These are phyloP conservation scores for Axinella damicornis DNA, from an alignment of 37 sponge, comb jelly and placozoan species.

Conservation along the genomic window DNA sequence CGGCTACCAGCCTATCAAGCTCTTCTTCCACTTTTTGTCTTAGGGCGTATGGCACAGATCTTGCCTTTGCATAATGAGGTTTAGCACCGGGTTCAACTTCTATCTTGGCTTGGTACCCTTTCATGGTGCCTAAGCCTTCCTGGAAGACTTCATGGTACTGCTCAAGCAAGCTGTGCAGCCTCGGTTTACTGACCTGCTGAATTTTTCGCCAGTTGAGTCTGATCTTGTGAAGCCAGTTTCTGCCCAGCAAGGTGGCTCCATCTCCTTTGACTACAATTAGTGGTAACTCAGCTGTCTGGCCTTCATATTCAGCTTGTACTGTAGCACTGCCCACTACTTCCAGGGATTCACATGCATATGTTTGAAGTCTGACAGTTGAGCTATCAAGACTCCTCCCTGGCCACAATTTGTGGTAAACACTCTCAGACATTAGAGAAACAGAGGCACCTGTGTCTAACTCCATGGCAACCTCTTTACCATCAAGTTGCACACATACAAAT, in stretches of 20 bases:
- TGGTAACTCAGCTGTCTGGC: too few relatives aligned
- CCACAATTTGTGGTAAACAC: background rate
- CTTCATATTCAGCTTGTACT: too few relatives aligned
- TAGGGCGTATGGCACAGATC: slow-evolving; percentile 21
- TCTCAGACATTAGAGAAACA: background rate
- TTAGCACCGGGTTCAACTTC: slow-evolving; percentile 10
- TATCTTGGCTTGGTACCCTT: slow-evolving; percentile 4
- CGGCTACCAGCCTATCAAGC: background rate
- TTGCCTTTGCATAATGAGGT: background rate
- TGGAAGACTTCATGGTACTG: background rate
- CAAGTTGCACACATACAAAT: too few relatives aligned
- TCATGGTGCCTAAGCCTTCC: background rate
- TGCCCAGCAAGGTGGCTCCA: too few relatives aligned
- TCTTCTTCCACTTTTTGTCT: slow-evolving; percentile 6
- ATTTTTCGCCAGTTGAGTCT: too few relatives aligned
- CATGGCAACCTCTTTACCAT: too few relatives aligned
- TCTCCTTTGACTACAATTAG: too few relatives aligned
- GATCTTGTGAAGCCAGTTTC: too few relatives aligned
- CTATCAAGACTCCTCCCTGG: background rate
- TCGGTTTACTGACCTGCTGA: too few relatives aligned
- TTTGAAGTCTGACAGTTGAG: background rate
- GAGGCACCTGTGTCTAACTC: background rate
- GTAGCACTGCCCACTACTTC: background rate
- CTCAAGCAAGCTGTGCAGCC: too few relatives aligned
- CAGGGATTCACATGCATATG: background rate